Base-by-base conservation (phyloP, 1,140 invertebrate genomes). In the Homalodisca vitripennis region DNA sequence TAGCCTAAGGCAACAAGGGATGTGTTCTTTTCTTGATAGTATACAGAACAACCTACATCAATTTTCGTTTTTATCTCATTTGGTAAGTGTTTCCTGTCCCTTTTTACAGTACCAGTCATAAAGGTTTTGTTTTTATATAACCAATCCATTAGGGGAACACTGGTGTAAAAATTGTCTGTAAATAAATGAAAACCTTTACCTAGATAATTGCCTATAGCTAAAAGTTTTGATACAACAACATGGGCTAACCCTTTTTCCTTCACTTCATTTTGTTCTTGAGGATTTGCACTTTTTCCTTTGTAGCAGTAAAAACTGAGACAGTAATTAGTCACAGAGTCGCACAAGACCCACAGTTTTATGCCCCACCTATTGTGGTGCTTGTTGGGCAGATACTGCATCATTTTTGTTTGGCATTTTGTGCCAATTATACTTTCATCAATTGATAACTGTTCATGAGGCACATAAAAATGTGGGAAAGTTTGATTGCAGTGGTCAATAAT, bases 351-450 rank as follows among this genome's bases (percentile, higher is more conserved):
- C 20, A 53, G 20, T 20, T 53, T 53, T 3, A 53, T 22, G 3
- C 48, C 22, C 48, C 48, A 53, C 20, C 48, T 12, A 20, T 53
- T 6, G 48, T 53, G 48, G 20, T 53, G 48, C 20, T 53, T 53
- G 48, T 53, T 53, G 12, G 48, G 48, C 10, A 53, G 48, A 22
- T 53, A 53, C 22, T 53, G 48, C 48, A 53, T 53, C 3, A 53
- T 6, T 12, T 12, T 12, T 12, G 48, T 53, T 14, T 53, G 48
- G 12, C 20, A 3, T 53, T 53, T 53, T 6, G 48, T 53, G 12
- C 48, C 48, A 46, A 74, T 68, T 24, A 74, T 53, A 62, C 66
- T 73, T 72, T 76, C 71, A 70, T 74, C 69, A 17, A 76, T 67
- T 41, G 70, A 73, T 48, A 76, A 51, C 32, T 77, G 71, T 48